Percentiles rank a stretch among this genome's conserved stretches.
These are phyloP conservation scores for Nycticebus coucang DNA, from an alignment of 2,113 vertebrate genomes.

Conservation along the genomic window DNA sequence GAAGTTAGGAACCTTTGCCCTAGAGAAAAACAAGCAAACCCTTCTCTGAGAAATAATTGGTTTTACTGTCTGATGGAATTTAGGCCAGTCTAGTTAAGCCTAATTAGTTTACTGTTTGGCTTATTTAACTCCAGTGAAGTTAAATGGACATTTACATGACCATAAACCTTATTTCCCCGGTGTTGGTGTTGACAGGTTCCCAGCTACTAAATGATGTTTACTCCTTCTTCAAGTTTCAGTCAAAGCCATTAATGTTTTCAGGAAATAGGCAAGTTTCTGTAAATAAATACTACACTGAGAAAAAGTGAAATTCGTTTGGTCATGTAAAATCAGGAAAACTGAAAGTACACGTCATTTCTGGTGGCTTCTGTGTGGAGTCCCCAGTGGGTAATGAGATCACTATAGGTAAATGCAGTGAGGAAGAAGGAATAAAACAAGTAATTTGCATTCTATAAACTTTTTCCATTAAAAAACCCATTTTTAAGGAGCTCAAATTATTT, in stretches of 20 bases:
- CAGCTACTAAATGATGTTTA: constrained; percentile 45
- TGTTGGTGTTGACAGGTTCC: constrained; percentile 65
- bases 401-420: background rate
- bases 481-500: background rate
- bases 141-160: constrained; percentile 50
- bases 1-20: constrained; percentile 7
- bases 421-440: background rate
- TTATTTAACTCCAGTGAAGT: constrained; percentile 41
- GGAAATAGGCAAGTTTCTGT: constrained; percentile 25
- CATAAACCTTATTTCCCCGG: constrained; percentile 52
- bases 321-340: background rate
- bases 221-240: constrained; percentile 53
- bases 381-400: background rate
- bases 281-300: constrained; percentile 21
- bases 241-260: constrained; percentile 63
- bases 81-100: constrained; percentile 50
- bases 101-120: constrained; percentile 58
- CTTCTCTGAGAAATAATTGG: constrained; percentile 61
- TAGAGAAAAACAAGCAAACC: constrained; percentile 42
- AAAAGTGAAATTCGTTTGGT: background rate
- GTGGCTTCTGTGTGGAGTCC: background rate
- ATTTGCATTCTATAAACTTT: background rate
- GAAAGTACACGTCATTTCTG: background rate
- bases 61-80: constrained; percentile 2
- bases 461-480: background rate